Conservation (phyloP, 2,797 vertebrate species). For the Poliocrania exsul region DNA sequence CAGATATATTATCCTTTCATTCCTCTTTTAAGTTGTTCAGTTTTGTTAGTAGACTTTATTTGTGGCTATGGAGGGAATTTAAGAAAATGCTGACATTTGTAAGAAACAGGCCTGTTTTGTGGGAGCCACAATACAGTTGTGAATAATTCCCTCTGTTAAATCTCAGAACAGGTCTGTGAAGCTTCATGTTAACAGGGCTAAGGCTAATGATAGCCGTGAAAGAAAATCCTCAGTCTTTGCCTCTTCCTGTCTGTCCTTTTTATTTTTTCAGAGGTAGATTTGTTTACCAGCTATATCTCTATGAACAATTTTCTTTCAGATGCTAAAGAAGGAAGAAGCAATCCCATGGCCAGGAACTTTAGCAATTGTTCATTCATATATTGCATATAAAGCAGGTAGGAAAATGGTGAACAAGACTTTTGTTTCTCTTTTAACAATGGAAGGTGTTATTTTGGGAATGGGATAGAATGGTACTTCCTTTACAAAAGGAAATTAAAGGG, state of each 20-base stretch:
- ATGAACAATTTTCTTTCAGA: constrained; percentile 79
- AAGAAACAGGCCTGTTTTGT: constrained; percentile 39
- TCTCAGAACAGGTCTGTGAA: constrained; percentile 14
- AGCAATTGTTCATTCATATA: constrained; percentile 99
- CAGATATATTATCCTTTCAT: constrained; percentile 21
- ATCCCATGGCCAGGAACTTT: constrained; percentile 98
- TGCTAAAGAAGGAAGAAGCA: constrained; percentile 98
- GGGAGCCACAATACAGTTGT: constrained; percentile 18
- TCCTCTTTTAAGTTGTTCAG: constrained; percentile 32
- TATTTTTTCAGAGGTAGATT: background rate
- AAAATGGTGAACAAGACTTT: background rate
- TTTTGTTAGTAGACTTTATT: constrained; percentile 37
- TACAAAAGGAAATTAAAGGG: constrained; percentile 31
- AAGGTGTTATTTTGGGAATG: background rate
- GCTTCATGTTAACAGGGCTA: background rate
- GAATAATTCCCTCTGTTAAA: constrained; percentile 59
- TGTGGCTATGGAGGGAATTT: constrained; percentile 11
- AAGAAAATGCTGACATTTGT: constrained; percentile 46
- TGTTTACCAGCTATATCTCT: constrained; percentile 21
- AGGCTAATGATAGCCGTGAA: background rate
- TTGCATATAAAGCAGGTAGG: constrained; percentile 99
- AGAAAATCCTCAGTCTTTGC: background rate
- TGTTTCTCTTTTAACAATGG: background rate
- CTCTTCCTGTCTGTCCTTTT: background rate
- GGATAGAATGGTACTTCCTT: background rate